phyloP scores from a whole-genome alignment of 1,140 invertebrate genomes.

The Armadillidium nasatum region DNA sequence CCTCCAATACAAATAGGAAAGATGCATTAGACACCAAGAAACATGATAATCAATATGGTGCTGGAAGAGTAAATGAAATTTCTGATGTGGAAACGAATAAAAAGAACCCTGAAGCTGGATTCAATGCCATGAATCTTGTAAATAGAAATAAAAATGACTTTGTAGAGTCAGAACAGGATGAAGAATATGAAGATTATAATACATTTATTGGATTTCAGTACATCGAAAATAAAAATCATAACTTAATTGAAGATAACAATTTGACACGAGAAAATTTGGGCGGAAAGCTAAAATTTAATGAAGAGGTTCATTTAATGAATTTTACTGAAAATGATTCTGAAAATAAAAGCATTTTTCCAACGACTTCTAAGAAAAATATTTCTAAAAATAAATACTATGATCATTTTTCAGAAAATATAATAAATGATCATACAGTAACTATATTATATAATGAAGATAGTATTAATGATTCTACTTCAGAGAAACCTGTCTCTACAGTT shows the following conservation, averaged over 20 bases:
- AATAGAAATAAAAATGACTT: background rate
- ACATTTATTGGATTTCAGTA: constrained; percentile 1
- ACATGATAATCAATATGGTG: background rate
- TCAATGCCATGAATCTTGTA: background rate
- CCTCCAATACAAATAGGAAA: background rate
- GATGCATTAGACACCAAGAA: background rate
- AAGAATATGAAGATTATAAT: constrained; percentile 4
- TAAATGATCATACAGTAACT: too few species aligned
- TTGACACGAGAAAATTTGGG: too few species aligned
- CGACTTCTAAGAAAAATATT: background rate
- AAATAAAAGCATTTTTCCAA: background rate
- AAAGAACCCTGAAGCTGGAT: background rate
- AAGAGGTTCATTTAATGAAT: background rate
- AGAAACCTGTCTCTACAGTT: too few species aligned
- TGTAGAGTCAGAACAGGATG: background rate
- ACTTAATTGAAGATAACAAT: too few species aligned
- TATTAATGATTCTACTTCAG: too few species aligned
- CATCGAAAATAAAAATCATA: too few species aligned
- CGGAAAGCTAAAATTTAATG: background rate
- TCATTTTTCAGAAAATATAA: too few species aligned
- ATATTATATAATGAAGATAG: too few species aligned
- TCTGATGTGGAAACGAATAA: background rate
- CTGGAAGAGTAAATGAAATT: background rate
- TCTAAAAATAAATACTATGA: background rate
- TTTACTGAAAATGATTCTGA: background rate